Base-by-base conservation (phyloP, 2,113 vertebrate genomes). In the Syngnathus scovelli region DNA sequence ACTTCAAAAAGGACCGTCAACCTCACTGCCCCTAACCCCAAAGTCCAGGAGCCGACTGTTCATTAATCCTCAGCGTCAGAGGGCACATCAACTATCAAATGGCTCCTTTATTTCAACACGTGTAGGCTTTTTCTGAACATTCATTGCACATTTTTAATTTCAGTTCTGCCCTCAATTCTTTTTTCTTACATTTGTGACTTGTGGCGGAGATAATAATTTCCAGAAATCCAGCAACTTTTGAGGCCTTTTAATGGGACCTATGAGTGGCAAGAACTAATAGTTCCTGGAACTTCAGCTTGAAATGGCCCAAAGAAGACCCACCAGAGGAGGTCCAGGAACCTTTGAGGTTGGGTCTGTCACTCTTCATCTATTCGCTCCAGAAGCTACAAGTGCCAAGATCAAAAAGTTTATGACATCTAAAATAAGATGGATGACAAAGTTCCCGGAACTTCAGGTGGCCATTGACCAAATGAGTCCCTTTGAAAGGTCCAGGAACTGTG, bases 1-100 rank as follows among this genome's bases (percentile, higher is more conserved):
- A 36, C 69, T 66, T 36, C 18, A 78, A 75, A 71, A 0, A 7
- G 13, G 61, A 71, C 64, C 64, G 67, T 37, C 83, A 84, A 84
- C 85, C 77, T 74, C 74, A 21, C 18, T 21, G 19, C 51, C 38
- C 27, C 41, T n/a, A 44, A 51, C 18, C 67, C 61, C 69, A 75
- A 76, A 58, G 41, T 74, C 65, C 58, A 51, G 66, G 33, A 36
- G 59, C 19, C 37, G 33, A 64, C 41, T 64, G 13, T 51, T 78
- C 7, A 4, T 13, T 8, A 9, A 66, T 54, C 12, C n/a, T 38
- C 48, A 8, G 9, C 58, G 58, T 36, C 58, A 60, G 49, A 3
- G 49, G 49, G 7, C 58, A 5, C 36, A 13, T 36, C 55, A 16
- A 18, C 49, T 3, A 21, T 19, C 49, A 52, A 52, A 49, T 49